Evolutionary conservation across 2,888 invertebrate genomes (phyloP).

Genomic region (Caenorhabditis angaria): DNA sequence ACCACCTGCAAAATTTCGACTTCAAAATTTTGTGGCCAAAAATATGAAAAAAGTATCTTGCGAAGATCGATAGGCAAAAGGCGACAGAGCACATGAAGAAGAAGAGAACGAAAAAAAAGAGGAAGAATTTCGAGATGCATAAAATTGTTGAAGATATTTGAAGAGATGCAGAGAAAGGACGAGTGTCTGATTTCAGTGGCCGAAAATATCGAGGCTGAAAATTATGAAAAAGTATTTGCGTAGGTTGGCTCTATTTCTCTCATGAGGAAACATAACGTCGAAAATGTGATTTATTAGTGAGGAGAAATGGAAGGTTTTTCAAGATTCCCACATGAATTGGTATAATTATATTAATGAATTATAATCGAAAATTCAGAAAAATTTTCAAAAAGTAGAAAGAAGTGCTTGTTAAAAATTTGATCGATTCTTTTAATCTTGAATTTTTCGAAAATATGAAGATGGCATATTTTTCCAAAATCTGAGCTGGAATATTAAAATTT

Average conservation of each 20-base stretch:
- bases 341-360: too few species aligned
- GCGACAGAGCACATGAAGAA: conserved; percentile 14
- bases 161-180: conserved; percentile 12
- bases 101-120: conserved; percentile 9
- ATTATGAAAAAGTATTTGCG: background rate
- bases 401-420: too few species aligned
- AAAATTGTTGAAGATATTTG: background rate
- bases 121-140: conserved; percentile 8
- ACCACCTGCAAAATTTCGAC: background rate
- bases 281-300: background rate
- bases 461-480: too few species aligned
- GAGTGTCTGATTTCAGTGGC: background rate
- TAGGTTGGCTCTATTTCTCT: background rate
- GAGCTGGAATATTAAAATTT: too few species aligned
- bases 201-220: background rate
- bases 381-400: too few species aligned
- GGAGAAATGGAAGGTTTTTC: background rate
- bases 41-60: conserved; percentile 21
- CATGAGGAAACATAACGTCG: background rate
- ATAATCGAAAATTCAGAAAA: too few species aligned
- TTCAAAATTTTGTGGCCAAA: background rate
- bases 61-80: conserved; percentile 4
- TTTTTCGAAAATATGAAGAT: too few species aligned
- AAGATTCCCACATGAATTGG: too few species aligned
- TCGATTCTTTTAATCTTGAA: too few species aligned